Conservation (phyloP, 2,797 vertebrate species). For the Clarias pachynema region DNA sequence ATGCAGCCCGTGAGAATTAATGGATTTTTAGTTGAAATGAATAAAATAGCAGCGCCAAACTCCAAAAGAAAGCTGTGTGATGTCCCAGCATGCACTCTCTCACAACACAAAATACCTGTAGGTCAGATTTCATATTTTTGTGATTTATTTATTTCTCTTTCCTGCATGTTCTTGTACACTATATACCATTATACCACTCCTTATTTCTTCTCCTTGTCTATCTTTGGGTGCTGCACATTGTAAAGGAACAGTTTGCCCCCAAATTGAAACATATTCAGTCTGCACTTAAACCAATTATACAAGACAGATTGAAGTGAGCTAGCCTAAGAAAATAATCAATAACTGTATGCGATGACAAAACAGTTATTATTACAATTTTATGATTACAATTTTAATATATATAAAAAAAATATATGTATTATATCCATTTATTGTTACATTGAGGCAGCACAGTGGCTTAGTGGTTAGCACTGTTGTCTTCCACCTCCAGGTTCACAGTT, state of each 20-base stretch:
- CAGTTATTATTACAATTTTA: background rate
- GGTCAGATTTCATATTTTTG: background rate
- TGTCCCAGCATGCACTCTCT: background rate
- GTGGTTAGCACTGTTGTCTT: too few species aligned
- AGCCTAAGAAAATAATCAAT: background rate
- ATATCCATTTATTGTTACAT: background rate
- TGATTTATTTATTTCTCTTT: background rate
- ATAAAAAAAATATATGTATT: background rate
- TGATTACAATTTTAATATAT: background rate
- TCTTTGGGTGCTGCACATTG: background rate
- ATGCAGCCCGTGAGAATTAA: background rate
- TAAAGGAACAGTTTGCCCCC: background rate
- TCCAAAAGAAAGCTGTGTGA: background rate
- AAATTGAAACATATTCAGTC: background rate
- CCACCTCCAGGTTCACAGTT: too few species aligned
- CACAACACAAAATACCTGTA: background rate
- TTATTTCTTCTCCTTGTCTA: background rate
- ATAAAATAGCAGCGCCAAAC: background rate
- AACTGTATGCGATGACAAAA: background rate
- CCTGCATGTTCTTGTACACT: background rate
- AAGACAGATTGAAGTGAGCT: background rate
- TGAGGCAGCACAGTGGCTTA: too few species aligned
- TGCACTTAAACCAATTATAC: background rate
- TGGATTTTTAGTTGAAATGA: background rate
- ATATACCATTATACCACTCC: background rate